Conservation (phyloP, 2,113 vertebrate species). For the rabbit (Oryctolagus cuniculus) region DNA sequence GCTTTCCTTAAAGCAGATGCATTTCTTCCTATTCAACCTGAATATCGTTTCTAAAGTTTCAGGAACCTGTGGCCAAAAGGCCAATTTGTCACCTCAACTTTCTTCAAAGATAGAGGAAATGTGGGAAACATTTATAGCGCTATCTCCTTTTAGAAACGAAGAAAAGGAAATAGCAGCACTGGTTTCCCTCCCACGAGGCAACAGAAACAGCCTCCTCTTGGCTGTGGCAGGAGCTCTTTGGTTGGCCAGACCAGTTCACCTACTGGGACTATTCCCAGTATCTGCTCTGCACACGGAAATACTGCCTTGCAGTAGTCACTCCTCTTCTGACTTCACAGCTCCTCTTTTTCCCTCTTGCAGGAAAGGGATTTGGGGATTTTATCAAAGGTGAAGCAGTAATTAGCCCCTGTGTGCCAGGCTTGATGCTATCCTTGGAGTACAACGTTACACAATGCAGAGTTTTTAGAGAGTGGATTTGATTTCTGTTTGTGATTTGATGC, state of each 20-base stretch:
- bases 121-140: no score
- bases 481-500: not conserved
- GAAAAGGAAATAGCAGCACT: no score
- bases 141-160: not conserved
- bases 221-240: not conserved
- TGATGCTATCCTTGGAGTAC: not conserved
- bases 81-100: not conserved
- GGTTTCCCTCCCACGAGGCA: not conserved
- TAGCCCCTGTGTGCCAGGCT: not conserved
- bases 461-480: not conserved
- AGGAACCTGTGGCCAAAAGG: not conserved
- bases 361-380: not conserved
- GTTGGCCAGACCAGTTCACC: no score
- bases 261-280: not conserved
- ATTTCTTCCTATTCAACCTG: not conserved
- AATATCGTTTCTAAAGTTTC: not conserved
- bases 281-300: no score
- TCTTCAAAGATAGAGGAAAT: not conserved
- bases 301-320: no score
- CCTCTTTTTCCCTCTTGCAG: not conserved
- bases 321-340: not conserved
- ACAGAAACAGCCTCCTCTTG: fast-evolving
- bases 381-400: not conserved
- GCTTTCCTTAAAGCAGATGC: not conserved
- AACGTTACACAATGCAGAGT: no score